phyloP scores from a whole-genome alignment of 2,888 invertebrate species.

The Melitaea athalia region DNA sequence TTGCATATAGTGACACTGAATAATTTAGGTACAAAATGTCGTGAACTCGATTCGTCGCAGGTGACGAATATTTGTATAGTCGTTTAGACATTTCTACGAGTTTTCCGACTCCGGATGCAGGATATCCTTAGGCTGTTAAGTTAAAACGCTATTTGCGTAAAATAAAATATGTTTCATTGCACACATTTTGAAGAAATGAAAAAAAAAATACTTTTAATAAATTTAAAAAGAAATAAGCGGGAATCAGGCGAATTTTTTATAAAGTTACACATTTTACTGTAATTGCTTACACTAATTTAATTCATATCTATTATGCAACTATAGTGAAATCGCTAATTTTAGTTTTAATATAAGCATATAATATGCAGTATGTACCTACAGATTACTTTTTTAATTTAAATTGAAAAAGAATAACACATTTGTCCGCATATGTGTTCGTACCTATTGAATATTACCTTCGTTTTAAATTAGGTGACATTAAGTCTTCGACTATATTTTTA shows the following conservation, averaged over 20 bases:
- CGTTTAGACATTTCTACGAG: not conserved
- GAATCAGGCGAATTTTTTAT: not conserved
- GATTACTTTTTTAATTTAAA: too few species aligned
- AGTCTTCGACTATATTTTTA: too few species aligned
- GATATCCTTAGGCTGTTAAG: not conserved
- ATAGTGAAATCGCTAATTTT: too few species aligned
- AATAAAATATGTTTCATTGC: not conserved
- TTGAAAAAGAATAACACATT: too few species aligned
- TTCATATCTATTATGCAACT: too few species aligned
- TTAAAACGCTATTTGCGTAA: not conserved
- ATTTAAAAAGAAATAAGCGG: not conserved
- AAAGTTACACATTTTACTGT: too few species aligned
- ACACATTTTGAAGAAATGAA: not conserved
- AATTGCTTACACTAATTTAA: too few species aligned
- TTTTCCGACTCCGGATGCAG: not conserved
- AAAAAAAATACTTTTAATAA: not conserved
- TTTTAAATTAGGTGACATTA: too few species aligned
- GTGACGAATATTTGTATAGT: constrained; percentile 6
- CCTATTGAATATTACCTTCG: too few species aligned
- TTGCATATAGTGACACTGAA: not conserved
- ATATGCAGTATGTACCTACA: too few species aligned
- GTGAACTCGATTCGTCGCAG: not conserved
- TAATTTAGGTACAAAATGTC: not conserved
- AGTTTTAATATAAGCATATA: too few species aligned
- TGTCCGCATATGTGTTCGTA: too few species aligned